Evolutionary conservation across 2,888 invertebrate species (phyloP).

Genomic region (Caradrina kadenii): DNA sequence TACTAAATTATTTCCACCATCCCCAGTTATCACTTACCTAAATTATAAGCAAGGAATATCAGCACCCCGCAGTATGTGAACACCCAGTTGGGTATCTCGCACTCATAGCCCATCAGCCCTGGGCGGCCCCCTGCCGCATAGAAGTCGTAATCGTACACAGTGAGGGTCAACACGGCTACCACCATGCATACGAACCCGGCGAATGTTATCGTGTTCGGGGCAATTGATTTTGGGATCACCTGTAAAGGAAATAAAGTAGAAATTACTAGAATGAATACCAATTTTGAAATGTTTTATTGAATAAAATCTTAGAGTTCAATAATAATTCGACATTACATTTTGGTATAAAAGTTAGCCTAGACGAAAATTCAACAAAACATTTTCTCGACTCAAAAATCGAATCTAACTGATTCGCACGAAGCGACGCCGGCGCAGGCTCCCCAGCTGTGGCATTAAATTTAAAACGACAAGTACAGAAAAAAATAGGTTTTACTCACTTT

Average conservation of each 20-base stretch:
- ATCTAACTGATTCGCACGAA: too few species aligned
- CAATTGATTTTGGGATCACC: slow-evolving; percentile 98
- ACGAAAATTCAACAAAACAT: too few species aligned
- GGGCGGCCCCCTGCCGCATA: slow-evolving; percentile 81
- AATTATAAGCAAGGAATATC: slow-evolving; percentile 97
- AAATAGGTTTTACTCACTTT: slow-evolving; percentile 91
- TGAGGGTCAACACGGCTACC: slow-evolving; percentile 94
- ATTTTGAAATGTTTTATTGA: too few species aligned
- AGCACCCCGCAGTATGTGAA: slow-evolving; percentile 95
- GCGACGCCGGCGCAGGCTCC: too few species aligned
- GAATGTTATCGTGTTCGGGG: slow-evolving; percentile 98
- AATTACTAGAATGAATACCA: too few species aligned
- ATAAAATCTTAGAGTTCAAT: too few species aligned
- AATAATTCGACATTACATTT: too few species aligned
- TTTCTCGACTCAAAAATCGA: too few species aligned
- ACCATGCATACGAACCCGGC: slow-evolving; percentile 98
- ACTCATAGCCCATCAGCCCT: slow-evolving; percentile 59
- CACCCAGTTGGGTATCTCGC: slow-evolving; percentile 94
- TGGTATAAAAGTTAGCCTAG: too few species aligned
- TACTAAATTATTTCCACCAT: too few species aligned
- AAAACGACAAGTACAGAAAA: too few species aligned
- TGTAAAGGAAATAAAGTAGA: slow-evolving; percentile 78
- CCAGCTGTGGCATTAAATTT: too few species aligned
- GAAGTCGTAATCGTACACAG: slow-evolving; percentile 96
- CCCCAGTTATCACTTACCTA: slow-evolving; percentile 92